Evolutionary conservation across 2,113 vertebrate species (phyloP), one percentile per base, ranked within the genome.

Genomic region (Melierax canorus): DNA sequence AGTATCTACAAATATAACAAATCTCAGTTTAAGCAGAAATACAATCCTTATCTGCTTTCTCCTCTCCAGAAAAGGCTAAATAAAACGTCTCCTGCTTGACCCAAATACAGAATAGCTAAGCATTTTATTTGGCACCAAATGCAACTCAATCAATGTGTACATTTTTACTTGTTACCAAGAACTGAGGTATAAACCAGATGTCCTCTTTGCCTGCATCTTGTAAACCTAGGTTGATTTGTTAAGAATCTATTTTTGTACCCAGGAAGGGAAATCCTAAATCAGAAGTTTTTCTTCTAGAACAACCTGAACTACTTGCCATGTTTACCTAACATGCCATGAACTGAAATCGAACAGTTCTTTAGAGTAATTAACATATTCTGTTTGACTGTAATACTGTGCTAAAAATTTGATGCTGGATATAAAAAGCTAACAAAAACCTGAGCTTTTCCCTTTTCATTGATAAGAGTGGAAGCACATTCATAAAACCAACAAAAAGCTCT

Each of bases 111-210:
- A 30, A 41, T 1, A 50, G 58, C 56, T 30, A 23, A 50, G 81
- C 55, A 9, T 46, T 86, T 85, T 4, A 46, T 27, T 3, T 51
- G 55, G 50, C 45, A 41, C 27, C 12, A 10, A 74, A 32, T 2
- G 11, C 27, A n/a, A 14, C 64, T 45, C 88, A 32, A 41, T 24
- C 76, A 8, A 10, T 0, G 1, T 2, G 22, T 0, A 10, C 15
- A 3, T 19, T 8, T 43, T 4, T 1, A 11, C 58, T 55, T 1
- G 6, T 27, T n/a, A 53, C 4, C 23, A 53, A 9, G 22, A 51
- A 58, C 0, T 6, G 15, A 64, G 51, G 69, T 83, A 80, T 22
- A 62, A 45, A 48, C 15, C 81, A 39, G 59, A 38, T 27, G 23
- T 64, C 51, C 45, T 69, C 45, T 60, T 8, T 0, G 21, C 73